These are phyloP conservation scores for Glaucidium brasilianum DNA, from an alignment of 2,113 vertebrate genomes.

Conservation along the genomic window DNA sequence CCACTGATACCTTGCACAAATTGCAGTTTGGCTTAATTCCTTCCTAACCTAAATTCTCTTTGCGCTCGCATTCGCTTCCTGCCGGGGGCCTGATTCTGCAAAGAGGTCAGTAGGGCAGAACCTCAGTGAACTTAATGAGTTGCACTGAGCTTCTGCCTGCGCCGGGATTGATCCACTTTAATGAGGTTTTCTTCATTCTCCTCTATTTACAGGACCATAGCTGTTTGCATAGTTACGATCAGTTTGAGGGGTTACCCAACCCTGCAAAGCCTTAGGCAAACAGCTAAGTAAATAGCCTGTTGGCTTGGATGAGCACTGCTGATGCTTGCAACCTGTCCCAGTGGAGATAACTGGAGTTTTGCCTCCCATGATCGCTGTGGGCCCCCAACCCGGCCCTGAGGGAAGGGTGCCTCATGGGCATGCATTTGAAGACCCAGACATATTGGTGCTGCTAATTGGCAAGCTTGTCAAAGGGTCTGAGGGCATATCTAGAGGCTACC, in stretches of 20 bases:
- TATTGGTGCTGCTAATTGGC: neutral
- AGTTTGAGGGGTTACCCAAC: neutral
- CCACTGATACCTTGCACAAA: neutral
- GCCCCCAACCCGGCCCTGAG: fast-evolving
- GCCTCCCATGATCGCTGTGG: fast-evolving
- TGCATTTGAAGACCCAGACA: fast-evolving
- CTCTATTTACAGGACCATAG: neutral
- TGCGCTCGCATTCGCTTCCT: fast-evolving
- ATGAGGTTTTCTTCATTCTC: neutral
- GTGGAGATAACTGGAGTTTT: neutral
- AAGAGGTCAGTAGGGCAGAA: neutral
- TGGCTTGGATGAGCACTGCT: neutral
- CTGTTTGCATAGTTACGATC: neutral
- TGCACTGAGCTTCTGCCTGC: neutral
- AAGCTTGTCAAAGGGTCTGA: neutral
- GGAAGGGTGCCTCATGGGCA: fast-evolving
- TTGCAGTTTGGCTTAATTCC: neutral
- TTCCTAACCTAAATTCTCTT: neutral
- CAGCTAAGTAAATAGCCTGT: neutral
- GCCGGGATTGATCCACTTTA: neutral
- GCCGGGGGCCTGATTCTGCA: neutral
- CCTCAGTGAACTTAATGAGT: neutral
- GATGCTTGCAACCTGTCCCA: neutral
- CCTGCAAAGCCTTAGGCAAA: neutral
- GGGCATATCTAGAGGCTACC: neutral